Evolutionary conservation across 2,888 invertebrate genomes (phyloP).

Genomic region (Macropis europaea): DNA sequence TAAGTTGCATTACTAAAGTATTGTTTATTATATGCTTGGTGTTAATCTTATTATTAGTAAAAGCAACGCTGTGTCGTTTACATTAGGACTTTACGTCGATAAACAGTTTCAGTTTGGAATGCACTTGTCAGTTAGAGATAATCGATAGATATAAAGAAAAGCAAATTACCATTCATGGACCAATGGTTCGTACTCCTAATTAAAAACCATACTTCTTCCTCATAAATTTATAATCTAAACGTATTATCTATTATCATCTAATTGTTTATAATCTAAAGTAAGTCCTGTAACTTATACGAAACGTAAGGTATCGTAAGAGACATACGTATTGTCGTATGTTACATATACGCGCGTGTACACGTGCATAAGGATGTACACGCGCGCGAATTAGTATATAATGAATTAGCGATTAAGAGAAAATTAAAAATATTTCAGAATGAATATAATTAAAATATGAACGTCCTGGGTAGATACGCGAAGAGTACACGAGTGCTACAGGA

Average conservation of each 20-base stretch:
- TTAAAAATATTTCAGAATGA: slow-evolving; percentile 70
- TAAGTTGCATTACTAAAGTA: slow-evolving; percentile 66
- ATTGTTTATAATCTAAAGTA: slow-evolving; percentile 63
- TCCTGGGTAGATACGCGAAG: slow-evolving; percentile 62
- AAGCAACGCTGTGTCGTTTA: slow-evolving; percentile 40
- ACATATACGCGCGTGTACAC: slow-evolving; percentile 48
- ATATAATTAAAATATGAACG: slow-evolving; percentile 77
- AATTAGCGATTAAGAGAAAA: slow-evolving; percentile 66
- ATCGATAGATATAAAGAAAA: slow-evolving; percentile 42
- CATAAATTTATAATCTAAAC: slow-evolving; percentile 57
- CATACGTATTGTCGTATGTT: slow-evolving; percentile 33
- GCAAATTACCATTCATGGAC: slow-evolving; percentile 58
- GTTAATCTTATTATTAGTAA: slow-evolving; percentile 49
- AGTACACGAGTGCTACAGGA: slow-evolving; percentile 46
- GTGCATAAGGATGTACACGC: slow-evolving; percentile 44
- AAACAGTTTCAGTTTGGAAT: slow-evolving; percentile 48
- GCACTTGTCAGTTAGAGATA: slow-evolving; percentile 40
- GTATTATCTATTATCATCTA: slow-evolving; percentile 63
- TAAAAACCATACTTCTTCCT: slow-evolving; percentile 60
- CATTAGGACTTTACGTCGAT: slow-evolving; percentile 36
- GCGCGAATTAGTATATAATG: slow-evolving; percentile 54
- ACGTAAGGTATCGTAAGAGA: slow-evolving; percentile 43
- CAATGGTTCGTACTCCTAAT: slow-evolving; percentile 60
- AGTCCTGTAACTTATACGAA: slow-evolving; percentile 65
- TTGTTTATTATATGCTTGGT: slow-evolving; percentile 59